Base-by-base conservation (phyloP, 2,797 vertebrate species). In the Micropoecilia bifurca region DNA sequence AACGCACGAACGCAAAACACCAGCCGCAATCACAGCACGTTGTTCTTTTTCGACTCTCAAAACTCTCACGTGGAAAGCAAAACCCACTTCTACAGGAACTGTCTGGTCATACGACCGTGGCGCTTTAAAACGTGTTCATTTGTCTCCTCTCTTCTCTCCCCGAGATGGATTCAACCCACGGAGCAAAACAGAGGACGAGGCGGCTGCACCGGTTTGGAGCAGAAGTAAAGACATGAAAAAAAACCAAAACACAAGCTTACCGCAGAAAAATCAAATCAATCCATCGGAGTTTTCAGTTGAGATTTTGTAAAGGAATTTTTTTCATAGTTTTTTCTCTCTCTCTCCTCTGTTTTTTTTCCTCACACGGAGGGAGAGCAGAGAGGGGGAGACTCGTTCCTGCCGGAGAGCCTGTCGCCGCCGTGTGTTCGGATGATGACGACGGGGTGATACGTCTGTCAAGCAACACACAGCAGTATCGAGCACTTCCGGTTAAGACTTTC, bases 341-440 rank as follows among this genome's bases (percentile, higher is more conserved):
- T 75, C 78, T 59, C 59, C 76, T 72, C 39, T 33, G 59, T 76
- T 75, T 16, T 48, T 73, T 39, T 28, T 71, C 41, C 41, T 86
- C 71, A 87, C 88, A 79, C 74, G 79, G 84, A 73, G 77, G 83
- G 92, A 89, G 92, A 88, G 78, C 77, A 93, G 90, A 92, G 92
- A 92, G 92, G 90, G 90, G 90, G 90, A 92, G 87, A 85, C 80
- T 82, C 85, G 92, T 89, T 90, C 91, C 93, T 90, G 85, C 87
- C 87, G 92, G 87, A 93, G 94, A 91, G 93, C 91, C 94, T 89
- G 94, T 93, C 94, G 92, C 94, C 87, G 91, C 95, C 87, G 93
- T 94, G 92, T 90, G 93, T 93, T 93, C 94, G 91, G 94, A 95
- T 92, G 94, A 94, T 93, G 96, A 95, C 93, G 93, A 90, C 22